Evolutionary conservation across 2,797 vertebrate genomes (phyloP).

Genomic region (Cetoscarus ocellatus): DNA sequence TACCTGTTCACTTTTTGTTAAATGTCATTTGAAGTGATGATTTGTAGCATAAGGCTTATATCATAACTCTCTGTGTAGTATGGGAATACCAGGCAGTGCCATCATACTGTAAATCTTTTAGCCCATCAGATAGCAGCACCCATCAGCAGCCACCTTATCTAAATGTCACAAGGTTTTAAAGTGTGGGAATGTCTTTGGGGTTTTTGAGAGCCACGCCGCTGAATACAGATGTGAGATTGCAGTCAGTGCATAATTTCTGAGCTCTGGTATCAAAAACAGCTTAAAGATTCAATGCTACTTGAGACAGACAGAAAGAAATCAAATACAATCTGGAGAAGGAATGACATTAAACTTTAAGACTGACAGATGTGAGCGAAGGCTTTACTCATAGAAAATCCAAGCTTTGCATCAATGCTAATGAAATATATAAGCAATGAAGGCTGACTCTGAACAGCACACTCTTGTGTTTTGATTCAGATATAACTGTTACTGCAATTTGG

Average conservation of each 20-base stretch:
- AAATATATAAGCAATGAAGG: neutral
- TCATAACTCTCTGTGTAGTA: neutral
- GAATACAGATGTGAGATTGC: constrained; percentile 12
- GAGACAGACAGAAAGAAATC: neutral
- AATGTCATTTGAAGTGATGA: neutral
- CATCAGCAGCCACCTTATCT: constrained; percentile 21
- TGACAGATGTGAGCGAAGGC: neutral
- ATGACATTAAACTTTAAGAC: neutral
- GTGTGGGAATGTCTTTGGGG: constrained; percentile 7
- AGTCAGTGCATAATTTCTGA: neutral
- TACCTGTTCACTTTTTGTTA: neutral
- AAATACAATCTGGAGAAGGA: neutral
- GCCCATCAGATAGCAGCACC: constrained; percentile 16
- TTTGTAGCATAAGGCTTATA: neutral
- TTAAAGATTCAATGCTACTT: neutral
- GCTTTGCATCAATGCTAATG: neutral
- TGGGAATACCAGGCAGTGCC: neutral
- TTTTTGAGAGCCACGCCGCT: neutral
- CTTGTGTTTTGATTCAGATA: too few species aligned
- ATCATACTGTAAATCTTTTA: constrained; percentile 4
- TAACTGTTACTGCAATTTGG: too few species aligned
- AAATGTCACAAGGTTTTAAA: constrained; percentile 35
- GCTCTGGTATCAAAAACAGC: neutral
- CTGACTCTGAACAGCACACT: neutral
- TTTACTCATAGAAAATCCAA: neutral